phyloP scores from a whole-genome alignment of 2,797 vertebrate genomes.

The Urophycis tenuis region DNA sequence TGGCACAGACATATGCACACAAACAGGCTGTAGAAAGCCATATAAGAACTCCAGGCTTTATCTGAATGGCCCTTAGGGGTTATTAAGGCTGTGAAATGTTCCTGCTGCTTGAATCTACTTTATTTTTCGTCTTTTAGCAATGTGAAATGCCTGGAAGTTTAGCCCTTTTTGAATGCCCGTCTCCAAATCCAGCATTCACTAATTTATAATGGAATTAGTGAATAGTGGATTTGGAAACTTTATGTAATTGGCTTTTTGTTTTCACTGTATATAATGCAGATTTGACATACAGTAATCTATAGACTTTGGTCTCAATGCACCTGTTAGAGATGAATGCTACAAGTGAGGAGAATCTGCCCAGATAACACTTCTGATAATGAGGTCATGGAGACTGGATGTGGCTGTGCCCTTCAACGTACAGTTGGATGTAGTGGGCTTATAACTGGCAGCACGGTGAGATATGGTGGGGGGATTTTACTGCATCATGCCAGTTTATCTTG shows the following conservation, averaged over 20 bases:
- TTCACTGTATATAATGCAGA: too few species aligned
- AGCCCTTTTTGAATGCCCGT: background rate
- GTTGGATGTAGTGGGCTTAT: slow-evolving; percentile 22
- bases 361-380: slow-evolving; percentile 21
- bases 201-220: background rate
- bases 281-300: slow-evolving; percentile 8
- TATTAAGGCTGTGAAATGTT: slow-evolving; percentile 14
- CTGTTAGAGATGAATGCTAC: slow-evolving; percentile 11
- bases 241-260: background rate
- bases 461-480: background rate
- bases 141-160: background rate
- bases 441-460: background rate
- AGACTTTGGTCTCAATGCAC: slow-evolving; percentile 1
- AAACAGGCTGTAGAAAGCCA: background rate
- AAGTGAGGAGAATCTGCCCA: slow-evolving; percentile 19
- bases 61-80: background rate
- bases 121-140: background rate
- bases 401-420: slow-evolving; percentile 26
- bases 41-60: background rate
- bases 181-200: slow-evolving; percentile 6
- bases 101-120: slow-evolving; percentile 3
- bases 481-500: background rate
- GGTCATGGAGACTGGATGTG: slow-evolving; percentile 24
- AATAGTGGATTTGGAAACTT: background rate
- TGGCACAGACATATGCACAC: background rate